Base-by-base conservation (phyloP, 2,113 vertebrate species). In the Ailuropoda melanoleuca region DNA sequence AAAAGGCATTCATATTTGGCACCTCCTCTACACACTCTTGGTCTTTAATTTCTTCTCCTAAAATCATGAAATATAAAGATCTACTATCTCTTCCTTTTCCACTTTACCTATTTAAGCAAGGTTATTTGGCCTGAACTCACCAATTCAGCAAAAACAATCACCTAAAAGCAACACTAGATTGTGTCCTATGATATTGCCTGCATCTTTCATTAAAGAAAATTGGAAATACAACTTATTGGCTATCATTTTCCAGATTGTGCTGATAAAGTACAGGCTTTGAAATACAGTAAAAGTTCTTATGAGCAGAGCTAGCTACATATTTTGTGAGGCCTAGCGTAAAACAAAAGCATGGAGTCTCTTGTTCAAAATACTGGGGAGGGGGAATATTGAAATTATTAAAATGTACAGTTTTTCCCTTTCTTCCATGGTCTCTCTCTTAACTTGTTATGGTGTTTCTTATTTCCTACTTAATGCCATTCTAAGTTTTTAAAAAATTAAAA, bases 131-230 rank as follows among this genome's bases (percentile, higher is more conserved):
- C 68, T 86, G 17, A 13, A 93, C 29, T 78, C 53, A 86, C 29
- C 46, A 90, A 92, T 77, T 93, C 48, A 95, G 39, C 66, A 86
- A 58, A 96, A 94, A 43, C 58, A 97, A 92, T 87, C 80, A 83
- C 64, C 18, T 89, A 50, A 86, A 94, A 66, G 39, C 48, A 97
- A 80, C 48, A 90, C 68, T 56, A 92, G 37, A 96, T 26, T 55
- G 53, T 74, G 6, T 68, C 37, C 55, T 95, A 88, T 90, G 86
- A 91, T 83, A 81, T 17, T 58, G 55, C 58, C 60, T 92, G 75
- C 37, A 93, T 64, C 37, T 96, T 37, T 87, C 68, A 93, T 83
- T 83, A 97, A 90, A 60, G 66, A 94, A 94, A 94, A 96, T 56
- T 96, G n/a, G 60, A 92, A 94, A 96, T 85, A 29, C 81, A 97